Evolutionary conservation across 2,797 vertebrate genomes (phyloP), one percentile per base, ranked within the genome.

Genomic region (Rhadinocentrus ornatus): DNA sequence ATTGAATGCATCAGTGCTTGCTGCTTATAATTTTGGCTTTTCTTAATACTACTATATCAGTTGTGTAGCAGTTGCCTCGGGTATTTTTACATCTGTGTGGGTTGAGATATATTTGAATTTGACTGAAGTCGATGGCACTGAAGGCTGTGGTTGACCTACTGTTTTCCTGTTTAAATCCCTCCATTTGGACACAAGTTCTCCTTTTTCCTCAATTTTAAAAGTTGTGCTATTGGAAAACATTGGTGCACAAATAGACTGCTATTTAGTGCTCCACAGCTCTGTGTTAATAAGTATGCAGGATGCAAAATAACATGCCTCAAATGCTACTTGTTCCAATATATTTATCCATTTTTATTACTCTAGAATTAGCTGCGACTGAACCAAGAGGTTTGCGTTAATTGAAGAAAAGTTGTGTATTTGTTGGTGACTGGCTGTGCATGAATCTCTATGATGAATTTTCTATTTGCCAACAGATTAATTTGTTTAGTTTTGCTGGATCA

Each of bases 1-100:
- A 69, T 73, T 82, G 63, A 62, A 6, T 0, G 26, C 57, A 46
- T 70, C 62, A 55, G 68, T 75, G 67, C 48, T 56, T 48, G n/a
- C 10, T 75, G 67, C 41, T 59, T 53, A 22, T 50, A 10, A 50
- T 24, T 50, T 50, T 46, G 44, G 44, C 44, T 46, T 46, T 20
- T 7, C 44, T 20, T 46, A 9, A 46, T 46, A 46, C 44, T 39
- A 39, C 37, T 46, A 9, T n/a, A n/a, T 44, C 41, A n/a, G 44
- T n/a, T 20, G 3, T 46, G 44, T n/a, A 20, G 44, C 44, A 20
- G 44, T 46, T 46, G 44, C 44, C n/a, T 46, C 18, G 4, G 16
- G 39, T 44, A 44, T 48, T 50, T 50, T 50, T 50, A 50, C 10
- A 50, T 50, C n/a, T 24, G n/a, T 50, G 48, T 50, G 22, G 22